Evolutionary conservation across 1,140 invertebrate genomes (phyloP).

Genomic region (Zaprionus taronus): DNA sequence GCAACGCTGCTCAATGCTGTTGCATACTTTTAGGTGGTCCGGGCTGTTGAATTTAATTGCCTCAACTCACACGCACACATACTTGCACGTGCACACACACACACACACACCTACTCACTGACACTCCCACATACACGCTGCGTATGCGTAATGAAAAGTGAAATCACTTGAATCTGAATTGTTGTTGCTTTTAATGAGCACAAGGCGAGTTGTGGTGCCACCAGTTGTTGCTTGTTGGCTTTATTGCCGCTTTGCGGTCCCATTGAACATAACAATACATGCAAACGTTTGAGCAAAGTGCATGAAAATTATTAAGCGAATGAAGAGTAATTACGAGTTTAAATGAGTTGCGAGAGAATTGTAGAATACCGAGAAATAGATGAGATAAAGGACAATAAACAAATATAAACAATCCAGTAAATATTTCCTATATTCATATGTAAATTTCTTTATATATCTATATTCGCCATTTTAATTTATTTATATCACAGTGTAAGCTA

Average conservation of each 20-base stretch:
- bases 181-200: constrained; percentile 19
- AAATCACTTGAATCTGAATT: constrained; percentile 28
- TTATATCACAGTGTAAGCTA: too few species aligned
- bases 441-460: too few species aligned
- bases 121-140: constrained; percentile 2
- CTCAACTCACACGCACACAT: background rate
- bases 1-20: constrained; percentile 1
- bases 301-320: constrained; percentile 1
- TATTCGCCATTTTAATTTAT: too few species aligned
- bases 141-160: constrained; percentile 38
- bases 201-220: background rate
- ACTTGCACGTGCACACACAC: background rate
- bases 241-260: constrained; percentile 6
- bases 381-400: too few species aligned
- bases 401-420: too few species aligned
- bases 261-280: background rate
- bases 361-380: background rate
- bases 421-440: too few species aligned
- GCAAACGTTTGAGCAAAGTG: background rate
- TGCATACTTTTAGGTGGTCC: constrained; percentile 24
- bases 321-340: constrained; percentile 4
- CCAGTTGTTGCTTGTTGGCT: background rate
- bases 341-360: background rate
- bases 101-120: too few species aligned
- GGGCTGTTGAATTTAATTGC: constrained; percentile 47